These are phyloP conservation scores for Balanococcus diminutus DNA, from an alignment of 2,888 invertebrate species.

Conservation along the genomic window DNA sequence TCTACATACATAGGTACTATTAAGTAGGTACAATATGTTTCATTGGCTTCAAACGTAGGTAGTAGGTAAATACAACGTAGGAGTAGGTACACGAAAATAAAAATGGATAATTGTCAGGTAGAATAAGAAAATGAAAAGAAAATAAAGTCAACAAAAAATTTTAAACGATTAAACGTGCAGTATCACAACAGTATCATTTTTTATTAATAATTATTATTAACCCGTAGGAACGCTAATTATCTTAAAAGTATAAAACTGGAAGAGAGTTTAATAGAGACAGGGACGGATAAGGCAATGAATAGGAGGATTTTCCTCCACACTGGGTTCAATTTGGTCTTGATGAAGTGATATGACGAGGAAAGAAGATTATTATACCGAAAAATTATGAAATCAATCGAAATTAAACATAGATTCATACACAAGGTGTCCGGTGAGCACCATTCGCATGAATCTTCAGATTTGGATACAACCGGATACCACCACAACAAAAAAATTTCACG, in stretches of 20 bases:
- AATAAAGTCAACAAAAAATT: neutral
- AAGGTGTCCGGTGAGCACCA: no score
- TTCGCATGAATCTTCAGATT: no score
- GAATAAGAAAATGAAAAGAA: neutral
- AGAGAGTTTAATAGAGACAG: neutral
- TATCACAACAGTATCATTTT: constrained; percentile 26
- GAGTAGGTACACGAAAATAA: neutral
- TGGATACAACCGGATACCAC: no score
- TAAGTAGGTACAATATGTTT: neutral
- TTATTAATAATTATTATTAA: neutral
- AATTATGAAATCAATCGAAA: neutral
- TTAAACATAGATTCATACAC: no score
- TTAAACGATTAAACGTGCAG: constrained; percentile 4
- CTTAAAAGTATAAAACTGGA: constrained; percentile 18
- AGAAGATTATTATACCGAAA: no score
- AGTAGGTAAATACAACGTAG: neutral
- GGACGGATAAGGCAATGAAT: neutral
- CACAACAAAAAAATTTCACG: no score
- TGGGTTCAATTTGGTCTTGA: neutral
- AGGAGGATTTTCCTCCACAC: neutral
- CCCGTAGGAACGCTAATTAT: constrained; percentile 4
- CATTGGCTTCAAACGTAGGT: neutral
- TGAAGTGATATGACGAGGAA: no score
- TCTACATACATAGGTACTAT: neutral
- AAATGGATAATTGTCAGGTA: neutral